Conservation (phyloP, 2,113 vertebrate species). For the Falco punctatus region DNA sequence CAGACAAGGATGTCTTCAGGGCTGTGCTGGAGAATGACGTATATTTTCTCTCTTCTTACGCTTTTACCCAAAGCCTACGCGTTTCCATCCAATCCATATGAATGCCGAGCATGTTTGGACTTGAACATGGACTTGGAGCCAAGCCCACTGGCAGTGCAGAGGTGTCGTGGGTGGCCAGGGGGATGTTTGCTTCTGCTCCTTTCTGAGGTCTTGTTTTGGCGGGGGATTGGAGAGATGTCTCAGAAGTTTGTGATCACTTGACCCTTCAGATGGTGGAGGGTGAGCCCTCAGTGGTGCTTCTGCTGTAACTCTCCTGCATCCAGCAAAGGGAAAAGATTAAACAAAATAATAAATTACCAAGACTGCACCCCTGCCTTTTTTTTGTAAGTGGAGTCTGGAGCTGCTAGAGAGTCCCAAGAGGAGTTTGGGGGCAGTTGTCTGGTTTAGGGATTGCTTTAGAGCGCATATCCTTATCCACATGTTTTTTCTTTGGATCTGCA, state of each 20-base stretch:
- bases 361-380: not conserved
- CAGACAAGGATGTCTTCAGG: not conserved
- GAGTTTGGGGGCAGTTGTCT: not conserved
- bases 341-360: not conserved
- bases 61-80: not conserved
- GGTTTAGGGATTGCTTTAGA: not conserved
- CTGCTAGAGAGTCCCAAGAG: not conserved
- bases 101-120: not conserved
- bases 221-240: not conserved
- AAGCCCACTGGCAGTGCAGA: not conserved
- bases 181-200: not conserved
- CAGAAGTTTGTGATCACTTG: not conserved
- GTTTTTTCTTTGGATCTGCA: not conserved
- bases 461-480: not conserved
- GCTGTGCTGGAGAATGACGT: rapidly evolving
- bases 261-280: not conserved
- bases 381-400: not conserved
- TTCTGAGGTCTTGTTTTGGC: not conserved
- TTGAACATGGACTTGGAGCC: not conserved
- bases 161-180: not conserved
- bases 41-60: not conserved
- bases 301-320: not conserved
- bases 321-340: not conserved
- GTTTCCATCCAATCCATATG: not conserved
- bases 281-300: not conserved